Evolutionary conservation across 2,113 vertebrate genomes (phyloP), one percentile per base, ranked within the genome.

Genomic region (Fukomys damarensis): DNA sequence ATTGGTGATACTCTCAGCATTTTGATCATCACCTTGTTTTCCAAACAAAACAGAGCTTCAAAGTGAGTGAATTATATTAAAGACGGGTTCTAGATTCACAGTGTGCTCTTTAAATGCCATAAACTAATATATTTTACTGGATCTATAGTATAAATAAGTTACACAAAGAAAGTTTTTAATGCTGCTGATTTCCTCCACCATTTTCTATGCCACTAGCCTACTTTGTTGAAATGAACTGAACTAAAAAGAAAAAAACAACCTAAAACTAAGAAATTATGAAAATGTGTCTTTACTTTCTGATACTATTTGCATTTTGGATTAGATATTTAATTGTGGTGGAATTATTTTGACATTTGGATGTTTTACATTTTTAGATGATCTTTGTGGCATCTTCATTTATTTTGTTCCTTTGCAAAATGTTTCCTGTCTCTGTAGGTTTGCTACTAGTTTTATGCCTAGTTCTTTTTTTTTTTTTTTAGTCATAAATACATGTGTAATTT

Each of bases 331-430:
- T 72, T 93, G 89, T 83, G 61, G 52, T 86, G 43, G 85, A 80
- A 76, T 74, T 58, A 61, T 46, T 94, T 28, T 70, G 17, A 70
- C 41, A 16, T 38, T 4, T 30, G 38, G 1, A 6, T 81, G 28
- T 61, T 87, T 93, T 94, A 68, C 12, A 87, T 86, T 87, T 76
- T 63, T 58, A 63, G 16, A 17, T 79, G 30, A 24, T 43, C 24
- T 89, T 89, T 88, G n/a, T 87, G 24, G 12, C 17, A 79, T 83
- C 43, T 83, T 79, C 22, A 30, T 17, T 91, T 63, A 91, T 68
- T 72, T 96, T 90, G 79, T 72, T 91, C 35, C 58, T 89, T 90
- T 87, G 79, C 72, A 89, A 91, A 72, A 35, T 83, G 41, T 86
- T 91, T 89, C 11, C 16, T 68, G 24, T 24, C 17, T 43, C 22